Evolutionary conservation across 1,140 invertebrate genomes (phyloP).

Genomic region (Cecropterus lyciades): DNA sequence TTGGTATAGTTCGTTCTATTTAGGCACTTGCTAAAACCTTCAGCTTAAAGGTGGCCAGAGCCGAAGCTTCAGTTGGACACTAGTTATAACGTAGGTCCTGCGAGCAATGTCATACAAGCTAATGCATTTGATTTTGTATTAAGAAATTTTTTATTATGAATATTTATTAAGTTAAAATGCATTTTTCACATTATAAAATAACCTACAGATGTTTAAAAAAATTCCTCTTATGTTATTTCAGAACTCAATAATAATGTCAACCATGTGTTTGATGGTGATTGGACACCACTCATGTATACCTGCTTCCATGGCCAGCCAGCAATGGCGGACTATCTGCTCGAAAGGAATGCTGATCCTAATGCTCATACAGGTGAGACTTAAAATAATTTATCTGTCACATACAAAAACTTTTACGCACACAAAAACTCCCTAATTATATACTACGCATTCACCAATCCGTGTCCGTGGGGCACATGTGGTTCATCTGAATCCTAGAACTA

Average conservation of each 20-base stretch:
- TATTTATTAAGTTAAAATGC: neutral
- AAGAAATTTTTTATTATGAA: neutral
- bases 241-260: slow-evolving; percentile 63
- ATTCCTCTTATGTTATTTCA: slow-evolving; percentile 46
- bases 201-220: too few species aligned
- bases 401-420: too few species aligned
- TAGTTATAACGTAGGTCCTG: too few species aligned
- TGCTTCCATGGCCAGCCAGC: slow-evolving; percentile 72
- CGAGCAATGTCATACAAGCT: neutral
- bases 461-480: too few species aligned
- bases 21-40: too few species aligned
- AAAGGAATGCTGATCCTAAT: slow-evolving; percentile 66
- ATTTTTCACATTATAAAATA: neutral
- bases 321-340: slow-evolving; percentile 62
- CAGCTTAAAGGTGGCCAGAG: too few species aligned
- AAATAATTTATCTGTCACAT: too few species aligned
- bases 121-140: neutral
- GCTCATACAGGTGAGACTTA: slow-evolving; percentile 58
- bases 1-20: too few species aligned
- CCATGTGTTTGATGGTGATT: slow-evolving; percentile 66
- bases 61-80: too few species aligned
- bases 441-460: too few species aligned
- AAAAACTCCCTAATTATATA: too few species aligned
- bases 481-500: too few species aligned
- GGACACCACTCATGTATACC: slow-evolving; percentile 71